A percentile compares a stretch with the other conserved stretches of the same genome.
Evolutionary conservation across 1,140 invertebrate species (phyloP).

Genomic region (Zaprionus davidi): DNA sequence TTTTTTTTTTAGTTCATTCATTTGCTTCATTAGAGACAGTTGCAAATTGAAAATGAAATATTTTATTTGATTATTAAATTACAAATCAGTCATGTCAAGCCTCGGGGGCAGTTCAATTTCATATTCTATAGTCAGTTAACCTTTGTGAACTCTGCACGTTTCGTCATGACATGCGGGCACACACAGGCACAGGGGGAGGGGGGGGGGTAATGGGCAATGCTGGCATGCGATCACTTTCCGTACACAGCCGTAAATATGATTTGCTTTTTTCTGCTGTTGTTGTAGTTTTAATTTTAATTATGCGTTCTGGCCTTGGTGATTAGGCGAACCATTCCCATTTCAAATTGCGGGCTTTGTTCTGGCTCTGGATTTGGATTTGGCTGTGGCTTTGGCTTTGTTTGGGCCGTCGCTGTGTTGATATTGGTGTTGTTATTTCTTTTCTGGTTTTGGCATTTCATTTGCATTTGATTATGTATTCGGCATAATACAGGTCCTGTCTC

Average conservation of each 20-base stretch:
- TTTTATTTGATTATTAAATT: background rate
- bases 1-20: background rate
- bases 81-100: background rate
- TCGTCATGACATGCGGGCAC: background rate
- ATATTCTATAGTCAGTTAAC: too few species aligned
- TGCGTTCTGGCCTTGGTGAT: conserved; percentile 38
- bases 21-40: too few species aligned
- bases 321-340: conserved; percentile 18
- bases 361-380: conserved; percentile 15
- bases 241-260: conserved; percentile 30
- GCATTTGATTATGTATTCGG: conserved; percentile 56
- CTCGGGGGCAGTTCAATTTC: too few species aligned
- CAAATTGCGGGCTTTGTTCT: conserved; percentile 34
- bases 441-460: conserved; percentile 63
- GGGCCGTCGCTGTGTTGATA: background rate
- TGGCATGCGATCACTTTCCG: background rate
- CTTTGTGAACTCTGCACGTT: too few species aligned
- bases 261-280: background rate
- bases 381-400: conserved; percentile 8
- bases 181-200: background rate
- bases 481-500: conserved; percentile 14
- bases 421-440: conserved; percentile 14
- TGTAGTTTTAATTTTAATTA: conserved; percentile 50
- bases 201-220: background rate
- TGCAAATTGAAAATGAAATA: background rate